Percentiles rank a stretch among this genome's conserved stretches.
Evolutionary conservation across 2,113 vertebrate genomes (phyloP).

Genomic region (Melanostigma gelatinosum): DNA sequence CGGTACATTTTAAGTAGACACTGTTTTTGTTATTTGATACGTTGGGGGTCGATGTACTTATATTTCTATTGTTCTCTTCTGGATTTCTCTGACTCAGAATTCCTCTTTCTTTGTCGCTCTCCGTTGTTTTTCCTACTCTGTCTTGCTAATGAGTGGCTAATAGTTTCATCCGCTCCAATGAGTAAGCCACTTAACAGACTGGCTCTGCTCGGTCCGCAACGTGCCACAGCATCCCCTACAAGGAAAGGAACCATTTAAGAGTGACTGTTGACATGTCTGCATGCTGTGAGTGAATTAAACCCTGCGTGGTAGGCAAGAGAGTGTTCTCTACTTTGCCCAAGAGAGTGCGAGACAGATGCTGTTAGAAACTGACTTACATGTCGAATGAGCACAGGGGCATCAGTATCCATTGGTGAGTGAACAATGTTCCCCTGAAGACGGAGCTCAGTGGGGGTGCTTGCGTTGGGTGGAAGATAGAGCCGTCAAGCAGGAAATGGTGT

Average conservation of each 20-base stretch:
- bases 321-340: slow-evolving; percentile 19
- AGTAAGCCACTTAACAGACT: slow-evolving; percentile 38
- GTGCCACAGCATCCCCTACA: slow-evolving; percentile 1
- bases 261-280: slow-evolving; percentile 41
- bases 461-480: slow-evolving; percentile 40
- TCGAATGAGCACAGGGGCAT: slow-evolving; percentile 54
- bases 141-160: slow-evolving; percentile 18
- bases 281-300: slow-evolving; percentile 14
- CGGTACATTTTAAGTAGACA: neutral
- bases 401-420: slow-evolving; percentile 35
- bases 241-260: slow-evolving; percentile 36
- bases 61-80: neutral
- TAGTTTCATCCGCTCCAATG: slow-evolving; percentile 24
- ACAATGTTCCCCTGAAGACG: slow-evolving; percentile 36
- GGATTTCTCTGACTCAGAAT: neutral
- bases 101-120: neutral
- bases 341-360: slow-evolving; percentile 53
- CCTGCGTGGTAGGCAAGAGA: slow-evolving; percentile 6
- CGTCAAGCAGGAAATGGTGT: slow-evolving; percentile 58
- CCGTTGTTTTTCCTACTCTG: neutral
- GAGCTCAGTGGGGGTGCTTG: slow-evolving; percentile 30
- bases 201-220: slow-evolving; percentile 3
- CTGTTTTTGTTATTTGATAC: neutral
- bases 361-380: slow-evolving; percentile 42
- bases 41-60: neutral